Evolutionary conservation across 2,888 invertebrate species (phyloP).

Genomic region (Cetonia aurata): DNA sequence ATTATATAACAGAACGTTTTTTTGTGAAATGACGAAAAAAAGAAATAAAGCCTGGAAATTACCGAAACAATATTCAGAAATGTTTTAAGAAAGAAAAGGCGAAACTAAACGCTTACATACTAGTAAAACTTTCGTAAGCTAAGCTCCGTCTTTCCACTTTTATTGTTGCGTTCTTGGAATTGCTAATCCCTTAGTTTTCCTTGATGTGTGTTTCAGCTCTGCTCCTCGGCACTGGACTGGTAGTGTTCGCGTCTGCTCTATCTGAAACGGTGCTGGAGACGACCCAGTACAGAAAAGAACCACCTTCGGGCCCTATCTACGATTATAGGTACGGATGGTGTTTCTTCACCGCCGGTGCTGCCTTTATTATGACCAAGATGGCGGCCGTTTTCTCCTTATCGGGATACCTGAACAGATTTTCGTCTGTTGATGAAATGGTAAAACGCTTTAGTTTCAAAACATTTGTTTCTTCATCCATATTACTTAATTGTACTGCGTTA

Average conservation of each 20-base stretch:
- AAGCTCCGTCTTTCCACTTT: constrained; percentile 31
- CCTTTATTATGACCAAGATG: constrained; percentile 72
- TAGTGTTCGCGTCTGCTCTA: constrained; percentile 73
- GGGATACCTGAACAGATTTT: constrained; percentile 72
- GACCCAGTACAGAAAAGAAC: constrained; percentile 64
- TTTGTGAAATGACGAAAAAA: too few species aligned
- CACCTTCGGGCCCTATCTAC: constrained; percentile 60
- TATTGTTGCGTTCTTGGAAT: constrained; percentile 32
- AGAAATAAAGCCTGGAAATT: too few species aligned
- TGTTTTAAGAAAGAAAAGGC: constrained; percentile 9
- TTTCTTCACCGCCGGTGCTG: constrained; percentile 72
- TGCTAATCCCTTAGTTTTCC: constrained; percentile 40
- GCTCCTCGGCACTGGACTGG: constrained; percentile 72
- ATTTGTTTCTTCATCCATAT: neutral
- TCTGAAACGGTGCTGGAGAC: constrained; percentile 72
- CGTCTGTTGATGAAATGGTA: constrained; percentile 74
- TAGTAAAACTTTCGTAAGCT: constrained; percentile 35
- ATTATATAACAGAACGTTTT: too few species aligned
- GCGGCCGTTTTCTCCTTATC: constrained; percentile 72
- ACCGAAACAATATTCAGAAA: neutral
- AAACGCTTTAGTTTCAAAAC: constrained; percentile 43
- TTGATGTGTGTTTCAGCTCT: constrained; percentile 68
- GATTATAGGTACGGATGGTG: constrained; percentile 75
- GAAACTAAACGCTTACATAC: constrained; percentile 30
- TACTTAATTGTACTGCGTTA: neutral